Evolutionary conservation across 2,797 vertebrate genomes (phyloP), one percentile per base, ranked within the genome.

Genomic region (Notolabrus celidotus): DNA sequence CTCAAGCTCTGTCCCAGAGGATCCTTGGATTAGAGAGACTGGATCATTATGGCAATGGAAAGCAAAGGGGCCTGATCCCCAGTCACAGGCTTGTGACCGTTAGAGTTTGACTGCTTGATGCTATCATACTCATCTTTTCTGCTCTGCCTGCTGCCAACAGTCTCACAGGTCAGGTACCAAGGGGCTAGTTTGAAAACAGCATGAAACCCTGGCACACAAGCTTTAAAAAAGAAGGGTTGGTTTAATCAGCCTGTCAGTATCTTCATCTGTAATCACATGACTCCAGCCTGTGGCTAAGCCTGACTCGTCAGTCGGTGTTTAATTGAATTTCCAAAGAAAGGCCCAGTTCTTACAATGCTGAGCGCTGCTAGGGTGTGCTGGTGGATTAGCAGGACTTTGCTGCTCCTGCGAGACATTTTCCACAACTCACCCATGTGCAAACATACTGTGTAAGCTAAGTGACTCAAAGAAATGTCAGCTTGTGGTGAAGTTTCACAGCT

Each of bases 11-110:
- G 17, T 89, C 89, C 85, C 86, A 58, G 45, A 83, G 79, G 85
- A 88, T 74, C 45, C 60, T 49, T 23, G 67, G 83, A 92, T 90
- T 88, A 83, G 62, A 86, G 65, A 74, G 81, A 85, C 85, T 60
- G 78, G 78, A 86, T 87, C 86, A 84, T 88, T 88, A 90, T 72
- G 77, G 81, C 71, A 77, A 75, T 41, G 53, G 75, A 82, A 69
- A 85, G 80, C 70, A 82, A 80, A 83, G 60, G 71, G 62, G 58
- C 71, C 74, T 83, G 77, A 86, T 86, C 77, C 81, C 75, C 53
- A 81, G 77, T 81, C 58, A 52, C 55, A 57, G 76, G 41, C 79
- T 77, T 58, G 80, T 71, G 86, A 82, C 82, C 82, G 83, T 86
- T 83, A 86, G 66, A 78, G 81, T 73, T 77, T 10, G 72, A 75